Conservation (phyloP, 2,113 vertebrate genomes). For the Megaceryle maxima region DNA sequence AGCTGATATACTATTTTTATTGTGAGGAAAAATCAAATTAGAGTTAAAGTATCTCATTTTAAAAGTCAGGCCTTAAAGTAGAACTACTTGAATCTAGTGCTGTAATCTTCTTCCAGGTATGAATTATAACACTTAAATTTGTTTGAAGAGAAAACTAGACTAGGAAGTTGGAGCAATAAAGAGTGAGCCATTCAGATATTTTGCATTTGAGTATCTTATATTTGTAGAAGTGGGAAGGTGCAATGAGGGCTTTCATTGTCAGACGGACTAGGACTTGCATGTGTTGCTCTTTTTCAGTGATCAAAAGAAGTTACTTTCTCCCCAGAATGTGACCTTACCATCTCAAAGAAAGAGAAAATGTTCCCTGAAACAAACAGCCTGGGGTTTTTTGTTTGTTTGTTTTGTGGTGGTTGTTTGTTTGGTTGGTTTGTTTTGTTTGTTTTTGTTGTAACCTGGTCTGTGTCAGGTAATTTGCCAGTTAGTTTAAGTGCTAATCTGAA, state of each 20-base stretch:
- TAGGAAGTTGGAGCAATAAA: not conserved
- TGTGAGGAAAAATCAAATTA: not conserved
- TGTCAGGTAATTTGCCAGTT: conserved; percentile 68
- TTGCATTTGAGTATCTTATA: not conserved
- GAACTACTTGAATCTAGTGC: not conserved
- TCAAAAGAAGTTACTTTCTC: not conserved
- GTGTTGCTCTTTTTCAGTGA: not conserved
- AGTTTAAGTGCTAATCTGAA: conserved; percentile 65
- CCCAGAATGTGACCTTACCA: not conserved
- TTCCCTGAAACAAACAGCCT: not conserved
- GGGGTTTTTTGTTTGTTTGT: not conserved
- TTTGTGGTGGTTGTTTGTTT: not conserved
- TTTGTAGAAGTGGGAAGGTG: not conserved
- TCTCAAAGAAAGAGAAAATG: not conserved
- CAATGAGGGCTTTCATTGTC: not conserved
- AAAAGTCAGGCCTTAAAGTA: not conserved
- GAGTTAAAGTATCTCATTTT: not conserved
- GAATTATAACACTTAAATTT: not conserved
- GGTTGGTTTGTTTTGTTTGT: not conserved
- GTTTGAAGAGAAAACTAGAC: not conserved
- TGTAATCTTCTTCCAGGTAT: not conserved
- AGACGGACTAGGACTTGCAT: not conserved
- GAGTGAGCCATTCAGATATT: not conserved
- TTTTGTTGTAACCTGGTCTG: not conserved
- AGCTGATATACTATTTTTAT: not conserved